Percentiles rank a stretch among this genome's conserved stretches.
phyloP scores from a whole-genome alignment of 2,888 invertebrate genomes.

The Danaus chrysippus region DNA sequence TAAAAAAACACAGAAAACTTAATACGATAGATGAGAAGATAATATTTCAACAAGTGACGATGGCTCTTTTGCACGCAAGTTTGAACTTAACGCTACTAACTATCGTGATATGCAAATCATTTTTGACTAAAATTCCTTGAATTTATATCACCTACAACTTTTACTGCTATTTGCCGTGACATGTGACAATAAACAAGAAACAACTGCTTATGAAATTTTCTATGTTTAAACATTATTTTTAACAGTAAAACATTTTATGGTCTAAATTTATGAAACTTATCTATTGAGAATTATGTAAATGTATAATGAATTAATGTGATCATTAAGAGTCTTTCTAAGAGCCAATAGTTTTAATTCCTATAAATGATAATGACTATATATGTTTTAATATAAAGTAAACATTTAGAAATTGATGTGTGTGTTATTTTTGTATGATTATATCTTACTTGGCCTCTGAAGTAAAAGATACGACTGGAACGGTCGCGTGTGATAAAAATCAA shows the following conservation, averaged over 20 bases:
- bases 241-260: constrained; percentile 12
- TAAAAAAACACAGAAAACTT: constrained; percentile 22
- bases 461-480: constrained; percentile 38
- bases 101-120: constrained; percentile 67
- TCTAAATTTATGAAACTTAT: constrained; percentile 11
- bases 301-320: not conserved
- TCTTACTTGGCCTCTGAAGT: not conserved
- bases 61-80: constrained; percentile 57
- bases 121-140: constrained; percentile 48
- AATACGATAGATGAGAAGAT: constrained; percentile 49
- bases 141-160: constrained; percentile 57
- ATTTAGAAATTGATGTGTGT: not conserved
- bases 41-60: constrained; percentile 61
- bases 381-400: too few species aligned
- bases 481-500: constrained; percentile 45
- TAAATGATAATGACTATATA: too few species aligned
- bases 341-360: too few species aligned
- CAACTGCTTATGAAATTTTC: constrained; percentile 67
- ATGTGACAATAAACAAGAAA: constrained; percentile 66
- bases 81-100: constrained; percentile 53
- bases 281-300: not conserved
- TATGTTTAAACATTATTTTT: constrained; percentile 9
- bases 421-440: not conserved
- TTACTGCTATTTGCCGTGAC: constrained; percentile 66
- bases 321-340: too few species aligned